Conservation (phyloP, 2,113 vertebrate genomes). For the Balaeniceps rex region DNA sequence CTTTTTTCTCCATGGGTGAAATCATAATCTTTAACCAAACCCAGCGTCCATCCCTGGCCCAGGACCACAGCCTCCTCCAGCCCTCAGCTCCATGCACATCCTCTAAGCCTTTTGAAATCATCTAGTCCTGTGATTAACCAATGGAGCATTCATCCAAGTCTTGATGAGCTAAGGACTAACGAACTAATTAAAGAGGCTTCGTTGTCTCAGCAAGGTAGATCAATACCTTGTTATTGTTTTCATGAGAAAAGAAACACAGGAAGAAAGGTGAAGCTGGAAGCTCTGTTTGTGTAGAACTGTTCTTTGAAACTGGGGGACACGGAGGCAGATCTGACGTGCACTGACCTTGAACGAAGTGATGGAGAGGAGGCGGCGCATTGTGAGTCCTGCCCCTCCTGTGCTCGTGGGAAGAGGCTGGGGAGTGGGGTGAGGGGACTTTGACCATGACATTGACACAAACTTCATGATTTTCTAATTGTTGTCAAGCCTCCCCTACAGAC, state of each 20-base stretch:
- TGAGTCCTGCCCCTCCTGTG: background rate
- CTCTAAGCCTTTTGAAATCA: background rate
- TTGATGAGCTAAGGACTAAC: background rate
- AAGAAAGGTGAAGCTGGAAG: background rate
- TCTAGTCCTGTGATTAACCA: background rate
- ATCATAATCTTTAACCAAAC: background rate
- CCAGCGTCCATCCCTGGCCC: background rate
- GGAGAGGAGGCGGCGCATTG: background rate
- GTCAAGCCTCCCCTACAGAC: background rate
- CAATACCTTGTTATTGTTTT: conserved; percentile 19
- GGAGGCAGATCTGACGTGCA: background rate
- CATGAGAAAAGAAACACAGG: background rate
- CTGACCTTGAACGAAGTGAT: fast-evolving
- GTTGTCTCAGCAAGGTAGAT: background rate
- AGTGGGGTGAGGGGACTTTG: background rate
- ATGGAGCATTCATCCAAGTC: background rate
- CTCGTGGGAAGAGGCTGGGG: background rate
- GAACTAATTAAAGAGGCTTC: conserved; percentile 25
- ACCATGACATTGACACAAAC: background rate
- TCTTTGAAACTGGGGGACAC: background rate
- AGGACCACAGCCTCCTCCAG: background rate
- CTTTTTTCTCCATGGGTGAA: background rate
- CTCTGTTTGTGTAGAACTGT: background rate
- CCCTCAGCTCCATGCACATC: background rate
- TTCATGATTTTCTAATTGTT: background rate